A percentile compares a stretch with the other conserved stretches of the same genome.
These are phyloP conservation scores for Hypomecis atomaria DNA, from an alignment of 2,888 invertebrate species.

Conservation along the genomic window DNA sequence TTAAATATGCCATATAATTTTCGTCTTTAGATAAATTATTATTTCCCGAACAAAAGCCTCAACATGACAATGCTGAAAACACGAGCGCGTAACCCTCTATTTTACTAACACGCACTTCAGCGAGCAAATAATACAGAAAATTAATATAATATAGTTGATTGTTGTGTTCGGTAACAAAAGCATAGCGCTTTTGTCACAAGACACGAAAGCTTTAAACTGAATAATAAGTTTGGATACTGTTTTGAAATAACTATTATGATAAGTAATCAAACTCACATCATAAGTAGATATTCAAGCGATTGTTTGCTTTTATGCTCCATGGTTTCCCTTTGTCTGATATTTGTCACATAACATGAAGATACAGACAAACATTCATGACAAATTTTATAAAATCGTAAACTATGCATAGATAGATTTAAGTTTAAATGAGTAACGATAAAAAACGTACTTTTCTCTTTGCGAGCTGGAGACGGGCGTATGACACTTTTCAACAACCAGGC, in stretches of 20 bases:
- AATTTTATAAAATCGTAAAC: too few species aligned
- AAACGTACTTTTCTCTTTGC: too few species aligned
- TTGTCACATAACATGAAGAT: too few species aligned
- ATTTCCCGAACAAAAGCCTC: conserved; percentile 55
- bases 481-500: too few species aligned
- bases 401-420: too few species aligned
- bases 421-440: too few species aligned
- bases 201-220: background rate
- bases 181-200: background rate
- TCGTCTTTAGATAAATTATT: conserved; percentile 60
- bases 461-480: too few species aligned
- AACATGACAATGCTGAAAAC: conserved; percentile 42
- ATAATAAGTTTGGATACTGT: too few species aligned
- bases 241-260: background rate
- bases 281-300: background rate
- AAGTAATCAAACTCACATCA: background rate
- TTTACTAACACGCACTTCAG: conserved; percentile 58
- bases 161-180: background rate
- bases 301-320: background rate
- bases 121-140: conserved; percentile 19
- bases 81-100: conserved; percentile 54
- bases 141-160: conserved; percentile 45
- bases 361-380: too few species aligned
- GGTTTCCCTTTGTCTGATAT: too few species aligned
- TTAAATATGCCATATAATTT: too few species aligned